Evolutionary conservation across 2,888 invertebrate genomes (phyloP), one percentile per base, ranked within the genome.

Genomic region (Serrognathus titanus): DNA sequence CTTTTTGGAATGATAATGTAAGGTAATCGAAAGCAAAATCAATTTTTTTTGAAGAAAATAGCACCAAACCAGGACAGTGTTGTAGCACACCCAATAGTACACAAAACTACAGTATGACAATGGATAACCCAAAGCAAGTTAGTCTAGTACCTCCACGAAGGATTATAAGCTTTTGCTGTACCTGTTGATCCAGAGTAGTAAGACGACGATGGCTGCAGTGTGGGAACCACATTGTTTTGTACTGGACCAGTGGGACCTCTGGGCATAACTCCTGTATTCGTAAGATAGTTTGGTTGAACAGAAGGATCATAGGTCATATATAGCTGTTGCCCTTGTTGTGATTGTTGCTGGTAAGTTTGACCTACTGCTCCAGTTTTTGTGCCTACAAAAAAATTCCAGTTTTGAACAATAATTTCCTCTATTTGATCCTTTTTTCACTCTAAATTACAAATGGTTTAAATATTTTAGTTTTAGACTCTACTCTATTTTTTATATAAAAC

Each of bases 241-340:
- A 77, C 73, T 0, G 75, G 77, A 40, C 75, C 77, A 0, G 82
- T 81, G 43, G 80, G 81, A 31, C 81, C 83, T 69, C 86, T 80
- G 62, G 85, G 85, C 53, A 87, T 82, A 61, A 87, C 80, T 57
- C 83, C 85, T 1, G 85, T 85, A 59, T 82, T 83, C 48, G 83
- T 80, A 70, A 87, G 77, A 74, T 85, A 87, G 68, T 82, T 81
- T 69, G 82, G 75, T 71, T 81, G 82, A 60, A 79, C 76, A n/a
- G 75, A 66, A 11, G 79, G 85, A 75, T 82, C 85, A 68, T 84
- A 86, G 52, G 82, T 80, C 73, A 86, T 83, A 71, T 82, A 85
- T 62, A 85, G 70, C 73, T 82, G 78, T 65, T 83, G 76, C 53
- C 76, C 75, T 66, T 78, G 75, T 57, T 78, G 82, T 16, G 81